phyloP scores from a whole-genome alignment of 2,797 vertebrate species.

The Gobionotothen gibberifrons region DNA sequence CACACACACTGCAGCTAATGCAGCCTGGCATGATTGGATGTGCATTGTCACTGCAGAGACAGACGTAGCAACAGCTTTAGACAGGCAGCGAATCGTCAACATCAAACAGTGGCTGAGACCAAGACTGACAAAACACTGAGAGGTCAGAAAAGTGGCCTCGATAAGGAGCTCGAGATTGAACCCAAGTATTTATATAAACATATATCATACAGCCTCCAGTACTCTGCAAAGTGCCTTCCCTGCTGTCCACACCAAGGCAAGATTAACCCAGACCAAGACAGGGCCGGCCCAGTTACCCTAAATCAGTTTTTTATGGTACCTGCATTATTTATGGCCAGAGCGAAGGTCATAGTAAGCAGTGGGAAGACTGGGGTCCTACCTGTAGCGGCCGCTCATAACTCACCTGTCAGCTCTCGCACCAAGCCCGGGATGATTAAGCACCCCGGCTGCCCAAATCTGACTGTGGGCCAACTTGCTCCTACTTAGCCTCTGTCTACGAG shows the following conservation, averaged over 20 bases:
- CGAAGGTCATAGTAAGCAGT: conserved; percentile 75
- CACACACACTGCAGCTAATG: conserved; percentile 12
- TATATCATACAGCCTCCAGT: background rate
- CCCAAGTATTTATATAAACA: background rate
- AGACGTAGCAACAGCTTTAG: conserved; percentile 16
- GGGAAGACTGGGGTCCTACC: conserved; percentile 70
- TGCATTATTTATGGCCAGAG: conserved; percentile 76
- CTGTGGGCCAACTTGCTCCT: conserved; percentile 68
- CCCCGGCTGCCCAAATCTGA: conserved; percentile 64
- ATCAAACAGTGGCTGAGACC: conserved; percentile 10
- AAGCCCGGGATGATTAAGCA: conserved; percentile 75
- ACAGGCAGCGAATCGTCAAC: conserved; percentile 19
- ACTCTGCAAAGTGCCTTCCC: background rate
- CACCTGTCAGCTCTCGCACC: conserved; percentile 71
- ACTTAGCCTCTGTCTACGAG: conserved; percentile 74
- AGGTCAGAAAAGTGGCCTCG: conserved; percentile 1
- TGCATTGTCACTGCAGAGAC: background rate
- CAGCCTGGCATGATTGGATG: conserved; percentile 24
- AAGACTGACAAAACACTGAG: background rate
- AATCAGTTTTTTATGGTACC: conserved; percentile 75
- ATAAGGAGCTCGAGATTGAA: background rate
- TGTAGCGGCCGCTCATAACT: conserved; percentile 77
- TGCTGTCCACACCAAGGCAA: conserved; percentile 13
- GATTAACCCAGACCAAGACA: conserved; percentile 33
- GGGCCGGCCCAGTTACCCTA: conserved; percentile 59